Conservation (phyloP, 1,140 invertebrate genomes). For the Drosophila tsacasi region DNA sequence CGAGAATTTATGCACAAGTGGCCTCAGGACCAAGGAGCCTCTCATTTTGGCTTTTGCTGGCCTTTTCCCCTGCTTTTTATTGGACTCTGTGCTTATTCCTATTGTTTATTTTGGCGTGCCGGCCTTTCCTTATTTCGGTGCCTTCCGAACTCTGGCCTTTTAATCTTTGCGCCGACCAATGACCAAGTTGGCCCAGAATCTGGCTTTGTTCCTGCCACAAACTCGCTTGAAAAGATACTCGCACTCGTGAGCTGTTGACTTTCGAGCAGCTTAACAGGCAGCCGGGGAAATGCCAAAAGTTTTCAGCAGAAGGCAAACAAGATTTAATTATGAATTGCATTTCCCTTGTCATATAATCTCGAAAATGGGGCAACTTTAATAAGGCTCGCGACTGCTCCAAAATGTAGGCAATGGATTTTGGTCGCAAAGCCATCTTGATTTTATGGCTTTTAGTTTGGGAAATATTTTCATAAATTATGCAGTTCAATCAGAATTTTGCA, state of each 20-base stretch:
- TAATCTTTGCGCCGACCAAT: conserved; percentile 57
- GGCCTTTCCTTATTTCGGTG: conserved; percentile 25
- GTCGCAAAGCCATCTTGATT: conserved; percentile 7
- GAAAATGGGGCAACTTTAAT: conserved; percentile 33
- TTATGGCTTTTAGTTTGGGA: conserved; percentile 29
- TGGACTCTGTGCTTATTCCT: conserved; percentile 45
- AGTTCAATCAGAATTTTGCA: conserved; percentile 40
- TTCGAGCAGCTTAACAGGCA: conserved; percentile 45
- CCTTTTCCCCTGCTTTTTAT: conserved; percentile 30
- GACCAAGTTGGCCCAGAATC: conserved; percentile 29
- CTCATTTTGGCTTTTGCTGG: conserved; percentile 22
- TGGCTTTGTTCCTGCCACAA: conserved; percentile 49
- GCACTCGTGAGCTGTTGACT: conserved; percentile 28
- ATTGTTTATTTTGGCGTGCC: conserved; percentile 63
- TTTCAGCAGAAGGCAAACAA: conserved; percentile 27
- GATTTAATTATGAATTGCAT: conserved; percentile 63
- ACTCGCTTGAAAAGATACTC: conserved; percentile 16
- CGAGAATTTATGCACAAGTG: conserved; percentile 64
- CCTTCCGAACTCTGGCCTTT: conserved; percentile 61
- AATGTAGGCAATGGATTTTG: conserved; percentile 63
- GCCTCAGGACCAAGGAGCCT: conserved; percentile 25
- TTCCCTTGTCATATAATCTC: conserved; percentile 17
- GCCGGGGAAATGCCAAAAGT: conserved; percentile 46
- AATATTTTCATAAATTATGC: conserved; percentile 39
- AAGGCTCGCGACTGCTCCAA: conserved; percentile 20